These are phyloP conservation scores for Tribolium castaneum DNA, from an alignment of 1,140 invertebrate genomes.

Conservation along the genomic window DNA sequence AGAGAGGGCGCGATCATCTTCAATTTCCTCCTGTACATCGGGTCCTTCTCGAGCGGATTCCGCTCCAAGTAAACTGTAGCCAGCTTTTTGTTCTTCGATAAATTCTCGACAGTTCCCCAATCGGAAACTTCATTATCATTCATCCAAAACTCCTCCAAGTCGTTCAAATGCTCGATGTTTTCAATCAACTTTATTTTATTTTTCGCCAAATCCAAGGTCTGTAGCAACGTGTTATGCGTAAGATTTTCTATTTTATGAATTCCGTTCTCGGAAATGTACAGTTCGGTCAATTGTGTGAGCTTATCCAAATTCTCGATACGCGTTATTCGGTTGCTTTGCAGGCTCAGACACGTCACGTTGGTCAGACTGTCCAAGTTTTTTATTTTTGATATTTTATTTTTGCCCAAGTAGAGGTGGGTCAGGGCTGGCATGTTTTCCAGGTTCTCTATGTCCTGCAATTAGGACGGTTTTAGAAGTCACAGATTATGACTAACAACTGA, in stretches of 20 bases:
- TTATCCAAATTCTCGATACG: conserved; percentile 89
- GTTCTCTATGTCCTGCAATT: conserved; percentile 83
- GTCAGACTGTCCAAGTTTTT: conserved; percentile 84
- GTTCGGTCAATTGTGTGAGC: conserved; percentile 81
- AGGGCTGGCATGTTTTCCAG: conserved; percentile 80
- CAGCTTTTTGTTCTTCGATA: conserved; percentile 81
- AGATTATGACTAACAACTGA: no score
- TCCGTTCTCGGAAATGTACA: conserved; percentile 97
- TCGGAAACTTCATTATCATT: conserved; percentile 92
- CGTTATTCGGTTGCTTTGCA: conserved; percentile 91
- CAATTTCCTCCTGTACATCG: conserved; percentile 91
- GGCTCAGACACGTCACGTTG: conserved; percentile 84
- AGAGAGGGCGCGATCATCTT: conserved; percentile 89
- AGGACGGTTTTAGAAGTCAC: not conserved
- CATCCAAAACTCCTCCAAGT: conserved; percentile 94
- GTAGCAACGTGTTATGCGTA: conserved; percentile 75
- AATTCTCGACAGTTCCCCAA: conserved; percentile 85
- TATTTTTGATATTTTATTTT: conserved; percentile 95
- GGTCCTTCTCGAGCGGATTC: conserved; percentile 88
- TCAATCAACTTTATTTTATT: conserved; percentile 88
- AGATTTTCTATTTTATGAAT: conserved; percentile 82
- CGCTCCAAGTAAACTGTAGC: conserved; percentile 93
- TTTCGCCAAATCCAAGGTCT: conserved; percentile 90
- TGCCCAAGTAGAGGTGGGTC: conserved; percentile 87
- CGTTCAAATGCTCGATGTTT: conserved; percentile 79